A percentile compares a stretch with the other conserved stretches of the same genome.
Conservation (phyloP, 2,797 vertebrate genomes). For the Taenioides sp. region DNA sequence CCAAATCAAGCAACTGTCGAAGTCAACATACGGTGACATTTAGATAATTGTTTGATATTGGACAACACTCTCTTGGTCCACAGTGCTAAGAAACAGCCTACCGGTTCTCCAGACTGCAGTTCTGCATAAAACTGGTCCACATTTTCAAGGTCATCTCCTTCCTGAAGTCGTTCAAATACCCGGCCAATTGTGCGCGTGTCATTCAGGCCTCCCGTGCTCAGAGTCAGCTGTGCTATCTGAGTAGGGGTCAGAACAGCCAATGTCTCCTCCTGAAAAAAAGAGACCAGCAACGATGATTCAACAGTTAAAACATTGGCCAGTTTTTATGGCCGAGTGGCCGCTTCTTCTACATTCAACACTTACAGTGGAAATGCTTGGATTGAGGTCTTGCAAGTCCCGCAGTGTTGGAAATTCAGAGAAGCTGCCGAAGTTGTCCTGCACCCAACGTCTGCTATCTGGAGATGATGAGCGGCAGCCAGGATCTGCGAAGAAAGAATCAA, state of each 20-base stretch:
- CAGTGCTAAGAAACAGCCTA: too few relatives aligned
- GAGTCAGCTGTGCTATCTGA: conserved; percentile 34
- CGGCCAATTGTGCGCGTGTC: conserved; percentile 27
- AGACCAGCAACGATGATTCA: neutral
- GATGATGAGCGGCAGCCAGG: too few relatives aligned
- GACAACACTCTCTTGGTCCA: too few relatives aligned
- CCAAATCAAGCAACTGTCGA: conserved; percentile 14
- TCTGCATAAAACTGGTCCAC: conserved; percentile 42
- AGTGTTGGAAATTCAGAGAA: too few relatives aligned
- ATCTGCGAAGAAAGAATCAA: too few relatives aligned
- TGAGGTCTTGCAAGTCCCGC: conserved; percentile 38
- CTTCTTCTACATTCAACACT: conserved; percentile 15
- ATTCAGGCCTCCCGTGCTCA: conserved; percentile 10
- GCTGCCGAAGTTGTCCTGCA: too few relatives aligned
- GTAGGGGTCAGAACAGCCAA: conserved; percentile 30
- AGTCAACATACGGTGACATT: neutral
- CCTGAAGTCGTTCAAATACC: conserved; percentile 46
- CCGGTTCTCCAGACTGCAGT: conserved; percentile 7
- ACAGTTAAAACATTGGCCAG: too few relatives aligned
- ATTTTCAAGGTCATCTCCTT: conserved; percentile 41
- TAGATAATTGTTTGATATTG: too few relatives aligned
- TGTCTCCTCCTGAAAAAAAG: conserved; percentile 2
- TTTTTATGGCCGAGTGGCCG: too few relatives aligned
- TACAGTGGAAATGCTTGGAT: conserved; percentile 52
- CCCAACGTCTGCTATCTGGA: too few relatives aligned